Percentiles rank a stretch among this genome's conserved stretches.
Evolutionary conservation across 2,888 invertebrate species (phyloP).

Genomic region (Archaeoteleia sp.): DNA sequence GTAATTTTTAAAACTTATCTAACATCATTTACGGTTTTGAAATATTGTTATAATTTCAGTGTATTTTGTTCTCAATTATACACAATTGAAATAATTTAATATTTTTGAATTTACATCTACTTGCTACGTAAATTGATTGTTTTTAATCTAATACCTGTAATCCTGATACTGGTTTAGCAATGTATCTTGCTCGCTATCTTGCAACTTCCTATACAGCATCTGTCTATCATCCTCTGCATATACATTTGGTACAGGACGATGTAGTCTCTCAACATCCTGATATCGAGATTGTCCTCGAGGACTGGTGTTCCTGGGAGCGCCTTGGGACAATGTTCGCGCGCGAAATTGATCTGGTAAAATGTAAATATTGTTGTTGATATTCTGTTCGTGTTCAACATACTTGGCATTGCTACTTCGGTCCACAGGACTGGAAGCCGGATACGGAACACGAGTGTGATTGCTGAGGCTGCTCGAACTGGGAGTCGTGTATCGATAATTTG

Average conservation of each 20-base stretch:
- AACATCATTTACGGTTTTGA: no score
- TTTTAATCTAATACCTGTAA: conserved; percentile 55
- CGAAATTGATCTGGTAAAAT: conserved; percentile 70
- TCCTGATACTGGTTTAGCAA: conserved; percentile 56
- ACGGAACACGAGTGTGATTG: conserved; percentile 59
- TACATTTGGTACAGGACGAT: conserved; percentile 66
- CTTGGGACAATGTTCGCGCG: conserved; percentile 70
- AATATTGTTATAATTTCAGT: no score
- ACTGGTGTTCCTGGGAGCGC: conserved; percentile 61
- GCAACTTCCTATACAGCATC: conserved; percentile 55
- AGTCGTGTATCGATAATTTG: conserved; percentile 50
- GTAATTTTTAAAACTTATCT: no score
- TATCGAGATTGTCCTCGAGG: conserved; percentile 58
- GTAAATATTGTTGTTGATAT: conserved; percentile 71
- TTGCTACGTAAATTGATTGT: no score
- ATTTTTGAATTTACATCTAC: no score
- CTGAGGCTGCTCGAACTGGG: conserved; percentile 43
- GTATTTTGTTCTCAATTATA: no score
- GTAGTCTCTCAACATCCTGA: conserved; percentile 61
- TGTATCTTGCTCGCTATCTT: conserved; percentile 57
- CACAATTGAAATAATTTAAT: no score
- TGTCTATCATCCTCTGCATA: conserved; percentile 69
- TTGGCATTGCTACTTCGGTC: conserved; percentile 61
- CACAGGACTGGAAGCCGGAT: conserved; percentile 56
- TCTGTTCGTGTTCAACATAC: conserved; percentile 66